A percentile compares a stretch with the other conserved stretches of the same genome.
Conservation (phyloP, 2,113 vertebrate species). For the Apus apus region DNA sequence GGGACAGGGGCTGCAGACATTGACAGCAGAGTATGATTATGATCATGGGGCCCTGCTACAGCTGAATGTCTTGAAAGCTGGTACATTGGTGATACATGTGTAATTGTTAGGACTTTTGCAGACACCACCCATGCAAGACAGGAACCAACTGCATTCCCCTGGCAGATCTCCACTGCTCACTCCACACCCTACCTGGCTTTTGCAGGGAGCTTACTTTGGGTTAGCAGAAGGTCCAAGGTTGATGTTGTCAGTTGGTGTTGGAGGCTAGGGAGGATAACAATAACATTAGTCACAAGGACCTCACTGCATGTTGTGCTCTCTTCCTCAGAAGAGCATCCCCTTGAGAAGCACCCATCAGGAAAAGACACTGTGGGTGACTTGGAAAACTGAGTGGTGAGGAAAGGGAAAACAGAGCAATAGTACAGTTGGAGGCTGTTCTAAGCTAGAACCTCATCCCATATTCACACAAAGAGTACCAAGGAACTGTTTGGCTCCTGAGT, state of each 20-base stretch:
- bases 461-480: background rate
- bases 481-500: background rate
- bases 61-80: background rate
- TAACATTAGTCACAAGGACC: background rate
- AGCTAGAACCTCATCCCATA: background rate
- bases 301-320: background rate
- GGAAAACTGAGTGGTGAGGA: background rate
- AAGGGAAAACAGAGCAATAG: background rate
- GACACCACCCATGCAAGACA: background rate
- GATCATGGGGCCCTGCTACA: background rate
- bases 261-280: constrained; percentile 61
- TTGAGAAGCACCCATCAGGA: background rate
- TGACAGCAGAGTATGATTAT: background rate
- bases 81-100: background rate
- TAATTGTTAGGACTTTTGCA: background rate
- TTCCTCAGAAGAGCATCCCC: background rate
- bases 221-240: constrained; percentile 96
- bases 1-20: background rate
- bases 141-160: background rate
- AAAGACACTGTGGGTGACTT: background rate
- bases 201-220: constrained; percentile 88
- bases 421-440: background rate
- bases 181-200: background rate
- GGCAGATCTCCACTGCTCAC: background rate
- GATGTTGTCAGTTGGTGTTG: constrained; percentile 80